Conservation (phyloP, 2,797 vertebrate species). For the Channa striata region DNA sequence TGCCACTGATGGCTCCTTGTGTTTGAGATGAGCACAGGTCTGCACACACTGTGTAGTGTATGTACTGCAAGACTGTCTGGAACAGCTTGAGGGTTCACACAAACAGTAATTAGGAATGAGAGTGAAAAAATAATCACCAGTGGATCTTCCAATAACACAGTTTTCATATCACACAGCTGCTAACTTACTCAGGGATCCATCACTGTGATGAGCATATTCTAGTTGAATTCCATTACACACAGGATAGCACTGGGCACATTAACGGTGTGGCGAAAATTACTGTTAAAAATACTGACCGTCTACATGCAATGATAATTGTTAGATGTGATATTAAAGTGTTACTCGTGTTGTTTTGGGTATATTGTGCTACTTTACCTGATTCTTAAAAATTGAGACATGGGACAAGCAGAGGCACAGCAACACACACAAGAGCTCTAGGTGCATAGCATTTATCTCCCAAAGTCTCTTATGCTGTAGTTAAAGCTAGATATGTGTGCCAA, state of each 20-base stretch:
- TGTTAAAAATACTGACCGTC: conserved; percentile 6
- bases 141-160: conserved; percentile 29
- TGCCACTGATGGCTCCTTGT: conserved; percentile 21
- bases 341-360: conserved; percentile 4
- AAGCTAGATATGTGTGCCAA: background rate
- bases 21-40: conserved; percentile 36
- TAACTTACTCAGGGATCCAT: conserved; percentile 42
- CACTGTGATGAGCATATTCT: conserved; percentile 14
- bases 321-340: background rate
- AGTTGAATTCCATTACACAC: conserved; percentile 6
- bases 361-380: background rate
- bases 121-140: conserved; percentile 12
- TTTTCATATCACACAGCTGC: conserved; percentile 34
- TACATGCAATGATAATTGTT: conserved; percentile 1
- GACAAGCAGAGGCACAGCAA: background rate
- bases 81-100: conserved; percentile 31
- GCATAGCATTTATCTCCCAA: background rate
- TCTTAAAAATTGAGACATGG: background rate
- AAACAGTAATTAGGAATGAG: conserved; percentile 33
- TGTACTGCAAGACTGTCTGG: background rate
- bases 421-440: background rate
- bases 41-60: conserved; percentile 6
- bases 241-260: conserved; percentile 11
- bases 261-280: background rate
- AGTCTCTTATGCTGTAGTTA: background rate